phyloP scores from a whole-genome alignment of 2,888 invertebrate species.

The Cephus sareptanus region DNA sequence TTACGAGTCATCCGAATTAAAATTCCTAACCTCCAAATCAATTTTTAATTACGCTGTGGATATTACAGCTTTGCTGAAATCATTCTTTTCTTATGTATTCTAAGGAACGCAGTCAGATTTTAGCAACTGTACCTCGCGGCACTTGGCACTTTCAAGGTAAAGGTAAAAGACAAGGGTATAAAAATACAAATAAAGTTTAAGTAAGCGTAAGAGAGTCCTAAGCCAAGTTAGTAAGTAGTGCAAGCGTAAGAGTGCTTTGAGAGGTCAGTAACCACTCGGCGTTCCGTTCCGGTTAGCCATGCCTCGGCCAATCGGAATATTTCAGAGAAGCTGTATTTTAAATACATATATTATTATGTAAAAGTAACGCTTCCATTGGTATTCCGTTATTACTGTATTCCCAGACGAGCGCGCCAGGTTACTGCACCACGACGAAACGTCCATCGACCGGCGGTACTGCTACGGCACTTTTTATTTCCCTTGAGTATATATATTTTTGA shows the following conservation, averaged over 20 bases:
- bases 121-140: neutral
- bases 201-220: slow-evolving; percentile 20
- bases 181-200: neutral
- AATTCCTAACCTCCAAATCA: neutral
- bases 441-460: neutral
- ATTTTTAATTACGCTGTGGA: neutral
- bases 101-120: neutral
- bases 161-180: slow-evolving; percentile 23
- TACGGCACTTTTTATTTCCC: neutral
- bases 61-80: neutral
- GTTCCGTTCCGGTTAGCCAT: slow-evolving; percentile 45
- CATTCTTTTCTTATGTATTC: neutral
- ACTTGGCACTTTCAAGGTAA: slow-evolving; percentile 19
- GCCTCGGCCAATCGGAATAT: slow-evolving; percentile 30
- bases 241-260: slow-evolving; percentile 63
- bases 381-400: slow-evolving; percentile 42
- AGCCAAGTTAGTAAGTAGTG: slow-evolving; percentile 63
- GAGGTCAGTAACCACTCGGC: slow-evolving; percentile 48
- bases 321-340: slow-evolving; percentile 14
- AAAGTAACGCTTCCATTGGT: slow-evolving; percentile 45
- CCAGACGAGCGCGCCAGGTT: slow-evolving; percentile 4
- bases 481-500: neutral
- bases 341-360: slow-evolving; percentile 48
- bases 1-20: neutral
- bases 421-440: neutral